Base-by-base conservation (phyloP, 1,140 invertebrate genomes). In the Whitmania pigra region DNA sequence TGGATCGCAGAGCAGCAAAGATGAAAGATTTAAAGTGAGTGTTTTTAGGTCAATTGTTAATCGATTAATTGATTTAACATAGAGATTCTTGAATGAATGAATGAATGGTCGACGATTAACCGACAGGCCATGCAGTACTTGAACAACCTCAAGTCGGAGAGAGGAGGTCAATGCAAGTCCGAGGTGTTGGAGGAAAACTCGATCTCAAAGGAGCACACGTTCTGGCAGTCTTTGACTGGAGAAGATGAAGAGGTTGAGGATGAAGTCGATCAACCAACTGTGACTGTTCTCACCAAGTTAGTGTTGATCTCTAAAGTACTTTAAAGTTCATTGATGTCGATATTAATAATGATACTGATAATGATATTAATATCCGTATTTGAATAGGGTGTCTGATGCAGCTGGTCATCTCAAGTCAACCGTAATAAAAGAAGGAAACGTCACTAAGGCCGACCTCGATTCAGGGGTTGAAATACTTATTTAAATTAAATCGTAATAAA, bases 1-100 rank as follows among this genome's bases (percentile, higher is more conserved):
- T 71, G 81, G 81, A 2, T 77, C 71, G 53, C 63, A 73, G 5
- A 74, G 73, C 66, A 80, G 75, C 75, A 80, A 78, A 72, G 77
- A 80, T 67, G 79, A 81, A 69, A 78, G 75, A 69, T 76, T 78
- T 60, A 77, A 79, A 76, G 80, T 79, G 31, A 36, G 55, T 11
- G 15, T 49, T 17, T 49, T 49, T 49, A 15, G 9, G 13, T 49
- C 15, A 11, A 11, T 49, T 49, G 5, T 49, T 49, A 49, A 11
- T 49, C 13, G 11, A 49, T 15, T 49, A 15, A 11, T 17, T 17
- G 15, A 3, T 49, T 49, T 15, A 49, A 7, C 9, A 49, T 11
- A 1, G 0, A 11, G 9, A 7, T 11, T 3, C 43, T 49, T 0
- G 5, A 13, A 3, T 13, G 43, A 5, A 49, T 49, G 6, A 3